A percentile compares a stretch with the other conserved stretches of the same genome.
Conservation (phyloP, 2,797 vertebrate genomes). For the Lophotriccus pileatus region DNA sequence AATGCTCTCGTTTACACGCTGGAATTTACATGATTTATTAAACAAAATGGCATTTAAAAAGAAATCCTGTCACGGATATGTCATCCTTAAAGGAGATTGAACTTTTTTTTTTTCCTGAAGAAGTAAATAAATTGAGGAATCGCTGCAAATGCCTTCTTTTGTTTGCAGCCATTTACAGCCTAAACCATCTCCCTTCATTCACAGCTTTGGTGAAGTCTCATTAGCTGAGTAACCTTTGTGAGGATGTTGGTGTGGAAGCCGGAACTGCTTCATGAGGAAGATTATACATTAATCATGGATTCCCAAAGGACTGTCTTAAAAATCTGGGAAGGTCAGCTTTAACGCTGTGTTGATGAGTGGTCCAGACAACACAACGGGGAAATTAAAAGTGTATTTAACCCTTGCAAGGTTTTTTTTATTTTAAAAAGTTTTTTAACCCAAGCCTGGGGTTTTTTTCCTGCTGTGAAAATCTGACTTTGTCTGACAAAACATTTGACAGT, state of each 20-base stretch:
- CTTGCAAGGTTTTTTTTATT: neutral
- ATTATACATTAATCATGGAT: neutral
- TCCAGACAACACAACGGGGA: neutral
- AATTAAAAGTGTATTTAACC: neutral
- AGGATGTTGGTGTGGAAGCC: neutral
- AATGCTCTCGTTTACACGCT: conserved; percentile 50
- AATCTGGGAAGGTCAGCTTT: neutral
- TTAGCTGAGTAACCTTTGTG: neutral
- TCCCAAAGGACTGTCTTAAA: neutral
- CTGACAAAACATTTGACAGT: neutral
- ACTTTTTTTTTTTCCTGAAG: neutral
- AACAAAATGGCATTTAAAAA: conserved; percentile 40
- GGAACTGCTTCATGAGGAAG: neutral
- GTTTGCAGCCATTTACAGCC: neutral
- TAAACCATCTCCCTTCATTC: neutral
- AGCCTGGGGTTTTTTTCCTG: neutral
- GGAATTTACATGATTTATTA: conserved; percentile 62
- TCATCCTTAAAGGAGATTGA: conserved; percentile 10
- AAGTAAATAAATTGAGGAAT: neutral
- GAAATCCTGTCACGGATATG: neutral
- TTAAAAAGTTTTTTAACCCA: neutral
- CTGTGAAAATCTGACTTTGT: neutral
- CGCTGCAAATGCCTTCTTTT: neutral
- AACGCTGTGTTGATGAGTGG: neutral
- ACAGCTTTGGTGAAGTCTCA: neutral